Percentiles rank a stretch among this genome's conserved stretches.
phyloP scores from a whole-genome alignment of 1,140 invertebrate genomes.

The Rhysida immarginata region DNA sequence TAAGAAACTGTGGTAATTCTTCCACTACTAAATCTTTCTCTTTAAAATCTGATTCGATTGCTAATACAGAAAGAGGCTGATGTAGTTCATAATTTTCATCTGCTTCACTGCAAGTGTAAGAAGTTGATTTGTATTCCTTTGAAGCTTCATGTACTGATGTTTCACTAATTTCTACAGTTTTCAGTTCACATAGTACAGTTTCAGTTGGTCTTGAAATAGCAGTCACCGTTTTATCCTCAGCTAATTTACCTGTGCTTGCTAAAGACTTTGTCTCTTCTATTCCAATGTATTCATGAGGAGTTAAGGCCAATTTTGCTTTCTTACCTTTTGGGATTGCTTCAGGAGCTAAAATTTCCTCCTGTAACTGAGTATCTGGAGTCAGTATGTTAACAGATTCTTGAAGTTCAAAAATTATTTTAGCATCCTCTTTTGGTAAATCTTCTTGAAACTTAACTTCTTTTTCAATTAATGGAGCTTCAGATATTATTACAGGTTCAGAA shows the following conservation, averaged over 20 bases:
- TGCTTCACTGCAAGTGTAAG: neutral
- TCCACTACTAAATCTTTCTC: constrained; percentile 11
- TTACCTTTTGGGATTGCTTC: neutral
- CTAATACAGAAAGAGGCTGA: constrained; percentile 3
- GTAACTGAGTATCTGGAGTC: neutral
- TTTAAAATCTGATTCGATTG: neutral
- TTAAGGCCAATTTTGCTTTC: neutral
- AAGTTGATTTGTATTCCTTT: neutral
- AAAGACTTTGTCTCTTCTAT: neutral
- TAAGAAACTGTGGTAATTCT: constrained; percentile 8
- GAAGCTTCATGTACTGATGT: neutral
- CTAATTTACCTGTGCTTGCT: too few species aligned
- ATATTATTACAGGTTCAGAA: constrained; percentile 15
- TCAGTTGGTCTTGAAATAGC: too few species aligned
- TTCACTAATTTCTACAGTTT: constrained; percentile 1
- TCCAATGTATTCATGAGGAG: neutral
- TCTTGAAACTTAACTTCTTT: neutral
- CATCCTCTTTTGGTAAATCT: too few species aligned
- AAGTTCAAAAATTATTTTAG: too few species aligned
- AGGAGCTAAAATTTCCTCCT: neutral
- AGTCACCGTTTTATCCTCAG: too few species aligned
- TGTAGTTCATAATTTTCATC: neutral
- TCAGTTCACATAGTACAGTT: too few species aligned
- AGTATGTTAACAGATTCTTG: neutral
- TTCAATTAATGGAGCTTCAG: neutral